Conservation (phyloP, 2,113 vertebrate species). For the Dromaius novaehollandiae region DNA sequence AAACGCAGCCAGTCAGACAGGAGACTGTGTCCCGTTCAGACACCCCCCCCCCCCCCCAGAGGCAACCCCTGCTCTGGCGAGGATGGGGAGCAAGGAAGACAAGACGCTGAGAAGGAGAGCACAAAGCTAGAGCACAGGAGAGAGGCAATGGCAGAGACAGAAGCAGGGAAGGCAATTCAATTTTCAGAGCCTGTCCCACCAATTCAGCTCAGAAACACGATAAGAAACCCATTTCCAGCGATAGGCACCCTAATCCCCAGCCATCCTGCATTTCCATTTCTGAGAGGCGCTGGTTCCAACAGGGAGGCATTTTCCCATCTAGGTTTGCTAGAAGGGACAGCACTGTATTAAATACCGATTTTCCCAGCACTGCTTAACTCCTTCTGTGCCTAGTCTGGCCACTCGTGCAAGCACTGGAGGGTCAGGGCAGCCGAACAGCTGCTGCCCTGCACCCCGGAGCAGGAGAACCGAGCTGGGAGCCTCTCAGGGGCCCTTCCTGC, state of each 20-base stretch:
- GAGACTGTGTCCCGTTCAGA: not conserved
- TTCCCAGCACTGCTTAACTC: slow-evolving; percentile 46
- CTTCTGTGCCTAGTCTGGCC: not conserved
- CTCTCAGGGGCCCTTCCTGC: not conserved
- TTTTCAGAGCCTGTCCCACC: slow-evolving; percentile 68
- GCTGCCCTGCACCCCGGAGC: not conserved
- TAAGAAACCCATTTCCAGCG: slow-evolving; percentile 75
- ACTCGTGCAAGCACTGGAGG: not conserved
- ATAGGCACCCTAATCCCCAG: slow-evolving; percentile 69
- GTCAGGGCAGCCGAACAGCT: not conserved
- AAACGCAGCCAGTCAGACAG: not conserved
- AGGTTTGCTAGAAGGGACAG: slow-evolving; percentile 47
- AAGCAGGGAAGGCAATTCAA: slow-evolving; percentile 55
- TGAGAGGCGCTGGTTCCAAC: slow-evolving; percentile 12
- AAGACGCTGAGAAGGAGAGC: not conserved
- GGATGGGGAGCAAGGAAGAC: not conserved
- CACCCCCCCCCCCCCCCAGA: accelerated
- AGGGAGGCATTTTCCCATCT: slow-evolving; percentile 49
- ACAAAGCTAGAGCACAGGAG: not conserved
- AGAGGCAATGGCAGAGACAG: not conserved
- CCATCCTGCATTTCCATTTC: slow-evolving; percentile 57
- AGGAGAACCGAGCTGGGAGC: not conserved
- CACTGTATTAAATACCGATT: slow-evolving; percentile 53
- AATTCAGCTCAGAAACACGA: slow-evolving; percentile 57
- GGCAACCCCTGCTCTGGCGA: not conserved